Evolutionary conservation across 2,113 vertebrate species (phyloP), one percentile per base, ranked within the genome.

Genomic region (Dicrurus megarhynchus): DNA sequence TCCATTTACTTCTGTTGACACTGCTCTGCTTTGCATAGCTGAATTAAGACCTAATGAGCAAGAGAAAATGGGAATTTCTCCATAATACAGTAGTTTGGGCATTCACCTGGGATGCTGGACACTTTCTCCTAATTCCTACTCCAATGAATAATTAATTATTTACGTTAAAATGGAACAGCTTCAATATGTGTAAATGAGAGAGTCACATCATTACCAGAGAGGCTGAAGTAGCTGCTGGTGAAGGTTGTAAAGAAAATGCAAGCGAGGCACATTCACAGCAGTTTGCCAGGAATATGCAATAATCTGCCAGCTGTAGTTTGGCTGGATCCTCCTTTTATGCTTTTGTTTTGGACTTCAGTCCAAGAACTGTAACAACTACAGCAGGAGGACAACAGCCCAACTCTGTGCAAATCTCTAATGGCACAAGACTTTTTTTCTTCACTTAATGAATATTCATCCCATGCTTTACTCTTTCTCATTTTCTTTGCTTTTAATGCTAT

Each of bases 271-370:
- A 85, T 92, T 83, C 75, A 74, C 82, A 97, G 78, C 71, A 80
- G 85, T 79, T 82, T 90, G 83, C 92, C 90, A 95, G 82, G 83
- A 93, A 91, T 86, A 55, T 13, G 11, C 3, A 19, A 65, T 80
- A 73, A 77, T 49, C 57, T 90, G 79, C 82, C 94, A 95, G 71
- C 56, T 86, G 90, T 71, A 92, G 30, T 83, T 92, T 96, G 96
- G 88, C 88, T 92, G 71, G 55, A 70, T 88, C 50, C 80, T 83
- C 37, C 49, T 53, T 90, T 93, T 80, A 80, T 92, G 67, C 42
- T 92, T 83, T 92, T 88, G 63, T 90, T 95, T 93, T 73, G 75
- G 75, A 93, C 70, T 94, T 84, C 59, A 94, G 88, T 88, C 75
- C 75, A 90, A 86, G 71, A 93, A 77, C 50, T 16, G 59, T 50